Base-by-base conservation (phyloP, 2,113 vertebrate species). In the Alexandromys fortis region DNA sequence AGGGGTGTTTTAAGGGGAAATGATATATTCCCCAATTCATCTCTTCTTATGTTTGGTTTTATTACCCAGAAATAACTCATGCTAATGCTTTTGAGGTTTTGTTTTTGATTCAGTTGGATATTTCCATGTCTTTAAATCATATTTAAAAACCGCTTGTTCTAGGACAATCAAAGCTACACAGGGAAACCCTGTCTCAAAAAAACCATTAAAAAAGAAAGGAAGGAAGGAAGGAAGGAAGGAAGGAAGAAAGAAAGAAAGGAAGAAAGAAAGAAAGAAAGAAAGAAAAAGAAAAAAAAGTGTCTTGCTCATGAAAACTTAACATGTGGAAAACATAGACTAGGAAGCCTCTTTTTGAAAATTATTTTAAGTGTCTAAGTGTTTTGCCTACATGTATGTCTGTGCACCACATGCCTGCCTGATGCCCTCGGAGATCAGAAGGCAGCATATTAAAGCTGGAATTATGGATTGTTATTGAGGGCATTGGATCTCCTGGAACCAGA, bases 1-100 rank as follows among this genome's bases (percentile, higher is more conserved):
- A 85, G 65, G 89, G 28, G 22, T 12, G 7, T 92, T 94, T 86
- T 95, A 72, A 96, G 90, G 73, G 91, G 93, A 95, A 95, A 75
- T 9, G 61, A 86, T 42, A n/a, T 24, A 63, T 87, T 16, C 19
- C 45, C 77, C 58, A 78, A 52, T 24, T 78, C 12, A 82, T 13
- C 4, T 94, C 87, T 76, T 93, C 7, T 89, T 86, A 70, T 11
- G 49, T 67, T 96, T 90, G 47, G 55, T 67, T 92, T 93, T 42
- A 86, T 35, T 86, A 16, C n/a, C 35, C 13, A 70, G 45, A 92
- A 94, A 35, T 33, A 94, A 67, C 63, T 65, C 86, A 47, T 65
- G 89, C 55, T 82, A 94, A 45, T 78, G 16, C 2, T 94, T 96
- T 79, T 70, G 92, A 12, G 55, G 24, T 28, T 83, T 83, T 61